Evolutionary conservation across 2,113 vertebrate genomes (phyloP), one percentile per base, ranked within the genome.

Genomic region (Falcunculus frontatus): DNA sequence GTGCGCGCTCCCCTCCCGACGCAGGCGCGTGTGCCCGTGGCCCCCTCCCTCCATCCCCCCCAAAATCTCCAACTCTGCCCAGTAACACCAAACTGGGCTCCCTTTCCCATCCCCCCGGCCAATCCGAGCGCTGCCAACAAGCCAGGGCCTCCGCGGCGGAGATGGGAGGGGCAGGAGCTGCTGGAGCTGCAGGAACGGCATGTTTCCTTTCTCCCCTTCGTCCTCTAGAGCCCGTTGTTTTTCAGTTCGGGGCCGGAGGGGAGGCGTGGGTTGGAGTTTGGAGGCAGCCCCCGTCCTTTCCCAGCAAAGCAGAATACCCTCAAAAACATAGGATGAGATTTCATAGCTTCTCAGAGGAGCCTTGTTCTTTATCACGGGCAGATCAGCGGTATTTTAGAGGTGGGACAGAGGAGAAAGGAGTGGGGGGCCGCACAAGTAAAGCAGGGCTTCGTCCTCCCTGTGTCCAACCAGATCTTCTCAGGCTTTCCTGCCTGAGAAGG

Each of bases 41-140:
- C 19, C 44, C 21, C 65, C 85, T 56, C 67, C 65, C 39, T 19
- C 16, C 50, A 16, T 65, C 42, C 70, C 59, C 87, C 87, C 60
- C 65, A 77, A 86, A 94, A 86, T 84, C 97, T 94, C 96, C 75
- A 91, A 95, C 74, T 97, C 97, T 97, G 92, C 97, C 94, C 53
- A 5, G 96, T 80, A 97, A 95, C 98, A 94, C 92, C 85, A 27
- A 56, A 47, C 33, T 8, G 50, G 39, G 77, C 79, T 86, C 89
- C 63, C 13, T 79, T 89, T 93, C 95, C 94, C 96, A 21, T 41
- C 62, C 57, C 4, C 60, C 11, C 11, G 33, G 68, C 96, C 97
- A 97, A 97, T 96, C 96, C 72, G 53, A 46, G 35, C 18, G 7
- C 67, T 92, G 92, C 79, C 89, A 85, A 4, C 56, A 11, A 76